Base-by-base conservation (phyloP, 2,888 invertebrate genomes). In the Boloria selene region DNA sequence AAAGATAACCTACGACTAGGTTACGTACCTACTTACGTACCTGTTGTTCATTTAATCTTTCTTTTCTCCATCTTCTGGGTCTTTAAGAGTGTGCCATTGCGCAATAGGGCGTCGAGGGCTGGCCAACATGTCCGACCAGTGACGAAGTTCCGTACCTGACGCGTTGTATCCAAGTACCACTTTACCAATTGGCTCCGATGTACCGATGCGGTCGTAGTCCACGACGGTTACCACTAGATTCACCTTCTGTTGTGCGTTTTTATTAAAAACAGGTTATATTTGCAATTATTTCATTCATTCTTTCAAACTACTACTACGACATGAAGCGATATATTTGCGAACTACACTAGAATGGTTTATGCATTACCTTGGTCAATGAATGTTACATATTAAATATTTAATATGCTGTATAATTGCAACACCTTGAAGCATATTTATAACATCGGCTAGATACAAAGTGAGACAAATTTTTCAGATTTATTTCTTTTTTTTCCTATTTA, bases 101-200 rank as follows among this genome's bases (percentile, higher is more conserved):
- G 99, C 99, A 81, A 99, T 99, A 70, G 99, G 99, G 87, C 99
- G 96, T 82, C 99, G 95, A 53, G 99, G 99, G 78, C 98, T 98
- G 79, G 99, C 99, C 92, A 99, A 93, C 99, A 99, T 99, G 92
- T 99, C 99, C 74, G 99, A 99, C 99, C 99, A 99, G 93, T 99
- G 99, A 79, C 99, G 97, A 73, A 99, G 93, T 91, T 99, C 99
- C 45, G 99, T 99, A 75, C 99, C 99, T 72, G 97, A 97, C 79
- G 98, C 98, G 93, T 98, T 98, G 93, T 98, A 98, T 64, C 99
- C 99, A 79, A 99, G 94, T 74, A 99, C 95, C 75, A 98, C 98
- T 93, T 98, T 97, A 75, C 99, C 99, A 86, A 99, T 99, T 60
- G 99, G 99, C 92, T 99, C 99, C 81, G 99, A 99, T 67, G 99